phyloP scores from a whole-genome alignment of 2,113 vertebrate genomes.

The Piaya cayana region DNA sequence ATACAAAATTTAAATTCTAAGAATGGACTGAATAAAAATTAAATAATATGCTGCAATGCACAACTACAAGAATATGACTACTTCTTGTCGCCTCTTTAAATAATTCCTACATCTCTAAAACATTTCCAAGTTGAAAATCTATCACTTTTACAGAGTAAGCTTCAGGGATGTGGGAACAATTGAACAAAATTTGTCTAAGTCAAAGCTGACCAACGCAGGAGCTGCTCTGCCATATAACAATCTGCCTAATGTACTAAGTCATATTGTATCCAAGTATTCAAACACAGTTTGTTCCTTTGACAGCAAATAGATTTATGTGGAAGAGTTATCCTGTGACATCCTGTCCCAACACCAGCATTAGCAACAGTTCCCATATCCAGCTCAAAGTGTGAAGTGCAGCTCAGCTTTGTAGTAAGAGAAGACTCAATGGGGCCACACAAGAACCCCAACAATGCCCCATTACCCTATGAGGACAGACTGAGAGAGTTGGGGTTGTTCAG shows the following conservation, averaged over 20 bases:
- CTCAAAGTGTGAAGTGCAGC: neutral
- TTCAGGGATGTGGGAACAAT: neutral
- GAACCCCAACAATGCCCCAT: neutral
- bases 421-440: neutral
- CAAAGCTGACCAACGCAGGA: neutral
- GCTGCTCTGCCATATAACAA: neutral
- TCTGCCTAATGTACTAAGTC: neutral
- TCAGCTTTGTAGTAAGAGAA: neutral
- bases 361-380: neutral
- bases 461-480: neutral
- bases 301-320: neutral
- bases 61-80: neutral
- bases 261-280: neutral
- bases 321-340: neutral
- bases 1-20: neutral
- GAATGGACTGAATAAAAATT: neutral
- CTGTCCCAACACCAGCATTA: neutral
- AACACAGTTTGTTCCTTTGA: neutral
- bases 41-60: neutral
- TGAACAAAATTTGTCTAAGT: neutral
- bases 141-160: neutral
- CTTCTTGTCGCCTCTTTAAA: neutral
- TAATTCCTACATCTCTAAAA: neutral
- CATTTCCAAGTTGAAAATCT: neutral
- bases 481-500: too few relatives aligned